These are phyloP conservation scores for Parochlus steinenii DNA, from an alignment of 2,888 invertebrate genomes.

Conservation along the genomic window DNA sequence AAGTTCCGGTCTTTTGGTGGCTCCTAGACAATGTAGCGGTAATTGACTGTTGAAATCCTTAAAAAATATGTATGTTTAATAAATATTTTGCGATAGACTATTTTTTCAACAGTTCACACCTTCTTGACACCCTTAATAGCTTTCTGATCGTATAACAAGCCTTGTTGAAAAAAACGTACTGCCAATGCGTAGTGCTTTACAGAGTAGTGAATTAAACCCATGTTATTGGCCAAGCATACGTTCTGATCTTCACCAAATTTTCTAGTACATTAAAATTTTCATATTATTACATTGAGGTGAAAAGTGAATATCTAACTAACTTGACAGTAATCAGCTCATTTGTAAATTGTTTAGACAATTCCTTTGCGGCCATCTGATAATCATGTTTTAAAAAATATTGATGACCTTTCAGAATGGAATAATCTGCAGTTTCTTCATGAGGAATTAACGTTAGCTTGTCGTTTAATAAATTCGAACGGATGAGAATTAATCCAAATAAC, in stretches of 20 bases:
- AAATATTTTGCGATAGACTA: too few relatives aligned
- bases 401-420: constrained; percentile 27
- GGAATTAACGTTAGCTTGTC: constrained; percentile 23
- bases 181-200: constrained; percentile 31
- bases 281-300: not conserved
- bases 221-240: constrained; percentile 29
- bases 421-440: constrained; percentile 25
- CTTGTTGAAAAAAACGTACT: constrained; percentile 29
- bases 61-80: too few relatives aligned
- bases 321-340: constrained; percentile 16
- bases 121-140: constrained; percentile 16
- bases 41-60: constrained; percentile 8
- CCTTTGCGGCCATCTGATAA: constrained; percentile 31
- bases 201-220: constrained; percentile 30
- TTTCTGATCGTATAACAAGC: constrained; percentile 26
- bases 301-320: constrained; percentile 17
- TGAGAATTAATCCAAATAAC: constrained; percentile 22
- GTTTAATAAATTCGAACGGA: constrained; percentile 25
- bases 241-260: constrained; percentile 24
- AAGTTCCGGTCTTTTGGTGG: constrained; percentile 26
- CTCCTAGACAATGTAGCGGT: constrained; percentile 24
- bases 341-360: constrained; percentile 22
- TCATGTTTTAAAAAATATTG: constrained; percentile 31
- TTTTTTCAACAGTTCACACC: constrained; percentile 20
- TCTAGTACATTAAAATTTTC: constrained; percentile 10